A percentile compares a stretch with the other conserved stretches of the same genome.
Evolutionary conservation across 2,797 vertebrate genomes (phyloP).

Genomic region (Anguilla pacifica): DNA sequence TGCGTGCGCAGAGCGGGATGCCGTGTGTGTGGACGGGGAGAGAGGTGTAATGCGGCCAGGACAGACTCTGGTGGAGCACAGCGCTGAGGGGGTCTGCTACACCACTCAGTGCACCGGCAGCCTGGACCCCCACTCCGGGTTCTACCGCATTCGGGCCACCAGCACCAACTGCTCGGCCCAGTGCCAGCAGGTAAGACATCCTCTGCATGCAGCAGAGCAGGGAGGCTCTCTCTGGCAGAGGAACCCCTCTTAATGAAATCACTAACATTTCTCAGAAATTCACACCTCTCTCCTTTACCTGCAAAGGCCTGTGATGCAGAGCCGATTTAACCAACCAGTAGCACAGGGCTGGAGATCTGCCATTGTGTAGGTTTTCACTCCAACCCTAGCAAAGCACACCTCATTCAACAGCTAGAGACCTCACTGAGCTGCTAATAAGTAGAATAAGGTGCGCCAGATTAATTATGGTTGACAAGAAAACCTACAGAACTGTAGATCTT

Average conservation of each 20-base stretch:
- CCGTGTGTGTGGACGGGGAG: constrained; percentile 85
- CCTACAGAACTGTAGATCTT: background rate
- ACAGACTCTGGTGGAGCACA: constrained; percentile 86
- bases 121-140: constrained; percentile 80
- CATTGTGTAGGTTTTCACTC: no score
- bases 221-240: background rate
- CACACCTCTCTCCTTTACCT: background rate
- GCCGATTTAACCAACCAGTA: background rate
- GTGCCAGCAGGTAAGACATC: constrained; percentile 81
- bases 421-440: no score
- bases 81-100: constrained; percentile 78
- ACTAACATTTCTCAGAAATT: background rate
- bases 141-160: constrained; percentile 78
- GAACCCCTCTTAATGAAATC: background rate
- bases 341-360: no score
- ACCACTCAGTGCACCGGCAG: constrained; percentile 80
- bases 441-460: no score
- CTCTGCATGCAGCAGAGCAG: background rate
- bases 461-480: background rate
- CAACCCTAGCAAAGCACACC: no score
- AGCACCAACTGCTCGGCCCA: constrained; percentile 82
- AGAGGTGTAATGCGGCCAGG: constrained; percentile 85
- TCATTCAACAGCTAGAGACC: no score
- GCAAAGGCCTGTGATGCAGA: background rate
- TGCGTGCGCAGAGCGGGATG: constrained; percentile 78